Conservation (phyloP, 2,888 invertebrate species). For the Apeira syringaria region DNA sequence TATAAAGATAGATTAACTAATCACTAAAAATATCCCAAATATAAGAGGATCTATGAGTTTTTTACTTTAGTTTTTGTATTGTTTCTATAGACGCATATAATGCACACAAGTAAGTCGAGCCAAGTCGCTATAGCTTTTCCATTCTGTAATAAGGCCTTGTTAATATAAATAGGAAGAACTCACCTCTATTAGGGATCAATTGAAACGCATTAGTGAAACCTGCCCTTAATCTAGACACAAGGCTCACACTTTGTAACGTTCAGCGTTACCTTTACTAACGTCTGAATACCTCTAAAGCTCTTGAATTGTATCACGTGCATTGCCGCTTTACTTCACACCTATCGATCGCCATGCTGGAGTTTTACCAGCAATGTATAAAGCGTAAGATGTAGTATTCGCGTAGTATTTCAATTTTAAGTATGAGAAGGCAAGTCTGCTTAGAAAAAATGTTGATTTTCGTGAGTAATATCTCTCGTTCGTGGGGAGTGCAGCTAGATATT, state of each 20-base stretch:
- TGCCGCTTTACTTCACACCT: conserved; percentile 29
- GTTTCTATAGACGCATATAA: no score
- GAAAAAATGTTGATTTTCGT: conserved; percentile 72
- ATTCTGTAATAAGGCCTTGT: no score
- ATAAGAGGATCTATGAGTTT: no score
- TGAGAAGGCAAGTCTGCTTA: conserved; percentile 49
- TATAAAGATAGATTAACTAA: no score
- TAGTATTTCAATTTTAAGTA: conserved; percentile 51
- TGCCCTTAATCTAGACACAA: conserved; percentile 73
- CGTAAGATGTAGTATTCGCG: conserved; percentile 25
- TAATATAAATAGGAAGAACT: no score
- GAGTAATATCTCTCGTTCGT: conserved; percentile 54
- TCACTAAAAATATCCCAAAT: no score
- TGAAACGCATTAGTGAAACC: conserved; percentile 38
- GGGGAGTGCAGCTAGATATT: conserved; percentile 67
- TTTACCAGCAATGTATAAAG: conserved; percentile 39
- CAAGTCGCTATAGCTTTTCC: no score
- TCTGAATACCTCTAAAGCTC: conserved; percentile 38
- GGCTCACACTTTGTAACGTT: conserved; percentile 82
- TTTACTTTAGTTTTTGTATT: no score
- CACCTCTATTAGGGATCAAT: no score
- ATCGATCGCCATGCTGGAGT: not conserved
- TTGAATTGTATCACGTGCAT: conserved; percentile 41
- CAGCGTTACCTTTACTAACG: conserved; percentile 64
- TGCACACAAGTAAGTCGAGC: no score